Base-by-base conservation (phyloP, 2,888 invertebrate species). In the Drosophila anceps region DNA sequence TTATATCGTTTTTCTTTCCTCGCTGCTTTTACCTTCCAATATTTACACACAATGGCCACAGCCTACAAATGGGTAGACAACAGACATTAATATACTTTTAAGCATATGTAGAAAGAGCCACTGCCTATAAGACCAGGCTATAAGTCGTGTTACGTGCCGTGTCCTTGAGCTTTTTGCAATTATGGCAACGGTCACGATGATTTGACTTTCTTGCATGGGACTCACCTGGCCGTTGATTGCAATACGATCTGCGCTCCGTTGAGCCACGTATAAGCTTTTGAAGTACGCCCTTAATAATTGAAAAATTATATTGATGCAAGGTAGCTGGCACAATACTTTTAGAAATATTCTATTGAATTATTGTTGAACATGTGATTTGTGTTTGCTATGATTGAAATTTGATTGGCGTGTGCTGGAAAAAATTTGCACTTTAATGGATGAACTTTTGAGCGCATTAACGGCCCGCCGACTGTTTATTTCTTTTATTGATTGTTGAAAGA, bases 101-200 rank as follows among this genome's bases (percentile, higher is more conserved):
- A 27, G 37, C 48, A 29, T 33, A 51, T 43, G 39, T 51, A 31
- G 35, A n/a, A 15, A 51, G 31, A 37, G 15, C 27, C 37, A 35
- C 29, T 58, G 59, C 27, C 31, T 39, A 54, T 64, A 46, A 63
- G 58, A 50, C 29, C 50, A 64, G 39, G 10, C 71, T 50, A 63
- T 59, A 61, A 66, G 80, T 65, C 62, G 57, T 48, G 54, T 81
- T 81, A 81, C 63, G 70, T 70, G 68, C 20, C 50, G 51, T 73
- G 90, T 84, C 83, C 83, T 84, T 87, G 90, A 73, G 75, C 61
- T 63, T 79, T 54, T 62, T 70, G 69, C 66, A 71, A 81, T 68
- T 66, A 69, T 81, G 62, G 57, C 59, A 60, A 62, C 61, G 66
- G 66, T 65, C 82, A 81, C 82, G 59, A 84, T 89, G 72, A 78